Percentiles rank a stretch among this genome's conserved stretches.
phyloP scores from a whole-genome alignment of 2,797 vertebrate species.

The Premnoplex brunnescens region DNA sequence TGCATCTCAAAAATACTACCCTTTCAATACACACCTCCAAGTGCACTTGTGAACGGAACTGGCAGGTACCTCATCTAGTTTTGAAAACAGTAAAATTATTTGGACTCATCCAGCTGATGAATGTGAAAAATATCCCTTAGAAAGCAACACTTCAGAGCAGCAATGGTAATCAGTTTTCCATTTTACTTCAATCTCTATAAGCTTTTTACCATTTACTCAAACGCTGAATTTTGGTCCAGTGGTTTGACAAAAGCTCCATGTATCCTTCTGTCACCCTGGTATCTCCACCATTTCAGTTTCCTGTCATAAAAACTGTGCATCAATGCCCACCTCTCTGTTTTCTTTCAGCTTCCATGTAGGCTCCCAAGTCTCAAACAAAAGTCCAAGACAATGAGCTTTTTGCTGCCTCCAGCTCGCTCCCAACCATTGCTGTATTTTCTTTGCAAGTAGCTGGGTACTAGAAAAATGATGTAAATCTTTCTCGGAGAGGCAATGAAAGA shows the following conservation, averaged over 20 bases:
- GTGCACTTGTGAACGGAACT: not conserved
- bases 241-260: not conserved
- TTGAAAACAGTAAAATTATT: not conserved
- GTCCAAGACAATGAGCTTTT: not conserved
- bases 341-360: not conserved
- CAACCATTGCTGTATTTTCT: not conserved
- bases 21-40: not conserved
- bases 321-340: not conserved
- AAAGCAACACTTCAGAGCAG: not conserved
- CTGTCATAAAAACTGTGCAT: not conserved
- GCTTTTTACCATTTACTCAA: not conserved
- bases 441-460: not conserved
- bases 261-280: not conserved
- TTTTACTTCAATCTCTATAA: not conserved
- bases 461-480: not conserved
- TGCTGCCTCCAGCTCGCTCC: not conserved
- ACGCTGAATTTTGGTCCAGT: not conserved
- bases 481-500: not conserved
- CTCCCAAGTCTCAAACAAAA: not conserved
- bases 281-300: not conserved
- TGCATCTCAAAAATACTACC: not conserved
- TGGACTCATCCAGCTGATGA: not conserved
- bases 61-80: not conserved
- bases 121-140: not conserved
- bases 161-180: not conserved